Base-by-base conservation (phyloP, 2,113 vertebrate species). In the Okapia johnstoni region DNA sequence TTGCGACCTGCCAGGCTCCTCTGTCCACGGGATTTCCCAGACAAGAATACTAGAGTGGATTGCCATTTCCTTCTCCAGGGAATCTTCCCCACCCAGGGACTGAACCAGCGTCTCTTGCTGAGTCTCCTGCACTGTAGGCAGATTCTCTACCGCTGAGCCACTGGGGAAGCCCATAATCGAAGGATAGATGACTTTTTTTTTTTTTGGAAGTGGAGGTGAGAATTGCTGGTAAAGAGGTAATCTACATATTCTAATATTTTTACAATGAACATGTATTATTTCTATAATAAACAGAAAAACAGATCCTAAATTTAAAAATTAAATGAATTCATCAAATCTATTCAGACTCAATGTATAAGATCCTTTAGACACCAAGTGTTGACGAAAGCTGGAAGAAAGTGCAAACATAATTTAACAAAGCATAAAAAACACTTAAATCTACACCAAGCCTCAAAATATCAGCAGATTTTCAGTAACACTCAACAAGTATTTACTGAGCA, bases 391-490 rank as follows among this genome's bases (percentile, higher is more conserved):
- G 28, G 61, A 14, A 57, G 19, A 60, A 95, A 96, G 30, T 30
- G 19, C 43, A 93, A 95, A 86, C 33, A 77, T 36, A 81, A 80
- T 73, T 77, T 93, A 84, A 94, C 54, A 46, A 96, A 89, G 58
- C 43, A 33, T 90, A 52, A 93, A 76, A 88, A 87, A 58, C 46
- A 92, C 26, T 90, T 92, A 97, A 87, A 95, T 52, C 57, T 85
- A 63, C 14, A 85, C n/a, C 46, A 95, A 85, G n/a, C 40, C 63
- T 97, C 57, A 77, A 86, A 83, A 36, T 89, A 81, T 19, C 55
- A 81, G 40, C n/a, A 90, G 26, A 36, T 14, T 86, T 61, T 93
- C 43, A 85, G 57, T 87, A 93, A 52, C 28, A 94, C 17, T 96
- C 48, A 89, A n/a, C 16, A 91, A 81, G 30, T 70, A 88, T 60